Evolutionary conservation across 1,140 invertebrate species (phyloP).

Genomic region (Drosophila pachea): DNA sequence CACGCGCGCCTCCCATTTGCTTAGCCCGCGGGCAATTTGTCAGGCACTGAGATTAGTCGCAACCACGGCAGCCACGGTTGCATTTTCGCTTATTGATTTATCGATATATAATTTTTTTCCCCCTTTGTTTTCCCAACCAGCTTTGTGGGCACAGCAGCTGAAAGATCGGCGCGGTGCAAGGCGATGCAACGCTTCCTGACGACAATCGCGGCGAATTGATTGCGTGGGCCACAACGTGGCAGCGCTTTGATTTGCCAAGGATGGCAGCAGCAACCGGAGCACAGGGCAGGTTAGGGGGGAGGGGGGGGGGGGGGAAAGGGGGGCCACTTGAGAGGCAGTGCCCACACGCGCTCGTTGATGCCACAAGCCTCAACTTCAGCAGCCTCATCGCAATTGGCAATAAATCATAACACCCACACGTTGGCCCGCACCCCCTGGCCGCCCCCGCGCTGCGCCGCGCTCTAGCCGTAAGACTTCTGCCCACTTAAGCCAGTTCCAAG

Average conservation of each 20-base stretch:
- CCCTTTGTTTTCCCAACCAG: neutral
- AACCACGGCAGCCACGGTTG: slow-evolving; percentile 49
- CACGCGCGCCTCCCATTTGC: slow-evolving; percentile 2
- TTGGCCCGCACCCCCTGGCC: neutral
- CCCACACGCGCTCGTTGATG: slow-evolving; percentile 35
- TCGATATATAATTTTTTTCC: slow-evolving; percentile 35
- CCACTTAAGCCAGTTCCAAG: no score
- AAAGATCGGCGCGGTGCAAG: slow-evolving; percentile 5
- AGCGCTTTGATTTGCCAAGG: slow-evolving; percentile 31
- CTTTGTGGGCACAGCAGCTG: neutral
- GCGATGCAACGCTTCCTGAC: slow-evolving; percentile 28
- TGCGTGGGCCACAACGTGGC: slow-evolving; percentile 34
- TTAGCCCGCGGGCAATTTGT: slow-evolving; percentile 44
- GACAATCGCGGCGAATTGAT: slow-evolving; percentile 36
- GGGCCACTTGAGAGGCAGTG: slow-evolving; percentile 5
- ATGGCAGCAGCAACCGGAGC: neutral
- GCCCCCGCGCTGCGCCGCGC: slow-evolving; percentile 19
- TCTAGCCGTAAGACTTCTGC: neutral
- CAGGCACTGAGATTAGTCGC: slow-evolving; percentile 37
- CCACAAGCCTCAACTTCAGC: slow-evolving; percentile 11
- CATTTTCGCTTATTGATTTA: slow-evolving; percentile 71
- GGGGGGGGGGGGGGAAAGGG: no score
- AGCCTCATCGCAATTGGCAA: slow-evolving; percentile 64
- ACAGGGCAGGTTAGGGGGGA: neutral
- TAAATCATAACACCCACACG: slow-evolving; percentile 75